Conservation (phyloP, 2,888 invertebrate species). For the Griposia aprilina region DNA sequence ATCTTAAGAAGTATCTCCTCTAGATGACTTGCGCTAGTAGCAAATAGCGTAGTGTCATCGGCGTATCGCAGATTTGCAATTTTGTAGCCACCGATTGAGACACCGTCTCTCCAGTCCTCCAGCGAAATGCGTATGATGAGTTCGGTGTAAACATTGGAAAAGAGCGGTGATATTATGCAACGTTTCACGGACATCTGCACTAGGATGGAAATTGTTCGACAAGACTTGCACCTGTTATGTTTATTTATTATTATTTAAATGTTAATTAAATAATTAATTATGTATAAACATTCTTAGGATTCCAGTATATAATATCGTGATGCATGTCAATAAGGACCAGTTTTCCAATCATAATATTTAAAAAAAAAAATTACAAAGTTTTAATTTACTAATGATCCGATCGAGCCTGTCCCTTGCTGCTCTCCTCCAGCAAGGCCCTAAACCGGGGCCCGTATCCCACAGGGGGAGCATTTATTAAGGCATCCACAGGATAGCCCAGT, state of each 20-base stretch:
- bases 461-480: neutral
- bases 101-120: no score
- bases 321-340: neutral
- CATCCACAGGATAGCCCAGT: neutral
- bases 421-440: neutral
- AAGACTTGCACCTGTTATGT: constrained; percentile 28
- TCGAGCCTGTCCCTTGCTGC: no score
- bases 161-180: neutral
- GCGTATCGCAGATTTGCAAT: neutral
- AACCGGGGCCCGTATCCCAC: neutral
- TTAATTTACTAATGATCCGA: neutral
- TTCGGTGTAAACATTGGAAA: neutral
- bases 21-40: neutral
- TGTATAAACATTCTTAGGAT: neutral
- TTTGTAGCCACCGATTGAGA: neutral
- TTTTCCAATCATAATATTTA: neutral
- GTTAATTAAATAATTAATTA: neutral
- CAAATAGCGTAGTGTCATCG: neutral
- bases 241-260: constrained; percentile 36
- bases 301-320: neutral
- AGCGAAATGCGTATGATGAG: neutral
- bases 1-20: neutral
- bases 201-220: neutral
- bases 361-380: neutral
- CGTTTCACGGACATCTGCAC: neutral